Conservation (phyloP, 2,113 vertebrate genomes). For the Daubentonia madagascariensis region DNA sequence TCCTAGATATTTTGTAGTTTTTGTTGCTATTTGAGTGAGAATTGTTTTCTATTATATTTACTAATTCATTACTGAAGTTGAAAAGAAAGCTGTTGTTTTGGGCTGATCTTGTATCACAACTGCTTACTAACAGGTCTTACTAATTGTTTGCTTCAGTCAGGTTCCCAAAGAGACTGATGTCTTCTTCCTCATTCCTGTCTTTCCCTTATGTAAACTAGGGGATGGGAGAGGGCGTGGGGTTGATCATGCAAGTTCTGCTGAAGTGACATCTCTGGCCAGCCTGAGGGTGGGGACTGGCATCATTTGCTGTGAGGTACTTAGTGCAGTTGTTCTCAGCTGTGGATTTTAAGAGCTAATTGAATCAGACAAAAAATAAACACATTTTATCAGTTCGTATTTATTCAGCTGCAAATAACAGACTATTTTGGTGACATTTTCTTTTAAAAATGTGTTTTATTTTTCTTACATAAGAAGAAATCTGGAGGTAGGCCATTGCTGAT, state of each 20-base stretch:
- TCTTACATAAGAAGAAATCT: background rate
- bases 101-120: background rate
- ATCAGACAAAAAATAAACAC: background rate
- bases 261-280: background rate
- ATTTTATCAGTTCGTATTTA: conserved; percentile 14
- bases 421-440: background rate
- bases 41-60: background rate
- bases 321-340: background rate
- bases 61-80: background rate
- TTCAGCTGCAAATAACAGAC: background rate
- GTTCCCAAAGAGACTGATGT: background rate
- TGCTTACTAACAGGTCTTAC: background rate
- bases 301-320: background rate
- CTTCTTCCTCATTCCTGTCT: background rate
- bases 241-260: background rate
- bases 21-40: background rate
- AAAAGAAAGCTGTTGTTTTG: background rate
- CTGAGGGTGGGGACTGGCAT: background rate
- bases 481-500: background rate
- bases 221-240: too few relatives aligned
- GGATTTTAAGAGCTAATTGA: background rate
- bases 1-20: background rate
- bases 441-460: background rate
- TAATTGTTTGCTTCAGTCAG: background rate
- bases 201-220: background rate